Evolutionary conservation across 2,888 invertebrate genomes (phyloP), one percentile per base, ranked within the genome.

Genomic region (Drosophila cyrtoloma): DNA sequence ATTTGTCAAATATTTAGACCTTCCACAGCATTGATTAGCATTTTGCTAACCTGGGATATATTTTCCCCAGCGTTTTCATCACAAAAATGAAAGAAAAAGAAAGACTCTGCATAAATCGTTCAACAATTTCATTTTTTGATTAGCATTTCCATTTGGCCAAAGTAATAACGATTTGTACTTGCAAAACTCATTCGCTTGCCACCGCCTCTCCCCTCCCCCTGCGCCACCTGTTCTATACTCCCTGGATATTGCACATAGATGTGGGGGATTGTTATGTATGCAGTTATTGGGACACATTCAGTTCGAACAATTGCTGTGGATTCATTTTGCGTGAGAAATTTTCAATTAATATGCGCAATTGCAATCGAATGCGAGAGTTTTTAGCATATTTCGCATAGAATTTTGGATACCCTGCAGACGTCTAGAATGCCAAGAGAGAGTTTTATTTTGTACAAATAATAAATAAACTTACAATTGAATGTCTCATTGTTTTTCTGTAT

Each of bases 311-410:
- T 82, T 79, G 75, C 75, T 68, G 33, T 65, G 82, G 61, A 79
- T 82, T 79, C 79, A 82, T 86, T 82, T 86, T 86, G 79, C 82
- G 90, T 77, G 85, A 77, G 86, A 88, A 87, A 88, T 88, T 89
- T 88, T 88, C 88, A 88, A 88, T 88, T 88, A 88, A 88, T 90
- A 88, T 88, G 91, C 85, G 89, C 78, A 91, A 84, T 89, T 82
- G 85, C 77, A 76, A 87, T 78, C 74, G 79, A 77, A 56, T 71
- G 83, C 76, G 60, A 75, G 68, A 82, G 75, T 79, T 75, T 75
- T 82, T 85, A 69, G 80, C 77, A 88, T 88, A 86, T 90, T 82
- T 86, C 61, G 80, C 68, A 88, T 82, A 61, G 80, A 70, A 79
- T 80, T 83, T 68, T 66, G 51, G 39, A 26, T 69, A 68, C 65